phyloP scores from a whole-genome alignment of 2,888 invertebrate species.

The Brachypalpus laphriformis region DNA sequence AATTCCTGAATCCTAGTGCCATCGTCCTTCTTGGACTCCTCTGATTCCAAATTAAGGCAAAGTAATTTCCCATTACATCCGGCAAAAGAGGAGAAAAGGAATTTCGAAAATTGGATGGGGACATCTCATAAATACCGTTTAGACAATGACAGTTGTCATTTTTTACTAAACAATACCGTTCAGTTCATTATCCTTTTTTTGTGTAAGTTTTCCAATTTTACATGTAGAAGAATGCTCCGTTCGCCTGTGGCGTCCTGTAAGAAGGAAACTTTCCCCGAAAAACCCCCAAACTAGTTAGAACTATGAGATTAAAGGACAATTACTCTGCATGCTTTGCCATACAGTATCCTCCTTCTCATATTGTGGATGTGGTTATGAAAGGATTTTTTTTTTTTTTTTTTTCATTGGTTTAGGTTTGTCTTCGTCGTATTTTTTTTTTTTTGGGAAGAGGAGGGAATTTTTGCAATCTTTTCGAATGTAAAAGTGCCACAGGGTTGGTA shows the following conservation, averaged over 20 bases:
- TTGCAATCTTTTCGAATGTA: conserved; percentile 52
- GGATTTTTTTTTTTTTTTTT: neutral
- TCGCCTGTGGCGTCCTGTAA: conserved; percentile 29
- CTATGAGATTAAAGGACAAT: conserved; percentile 70
- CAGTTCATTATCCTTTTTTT: conserved; percentile 67
- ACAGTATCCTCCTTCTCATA: conserved; percentile 8
- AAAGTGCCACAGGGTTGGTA: conserved; percentile 43
- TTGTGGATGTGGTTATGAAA: conserved; percentile 27
- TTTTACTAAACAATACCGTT: conserved; percentile 49
- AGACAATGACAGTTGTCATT: conserved; percentile 69
- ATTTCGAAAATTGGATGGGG: conserved; percentile 34
- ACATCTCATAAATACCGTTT: conserved; percentile 69
- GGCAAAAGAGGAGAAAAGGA: neutral
- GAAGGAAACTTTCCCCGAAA: conserved; percentile 30
- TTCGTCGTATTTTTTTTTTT: conserved; percentile 2
- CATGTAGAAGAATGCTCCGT: conserved; percentile 43
- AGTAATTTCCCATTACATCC: conserved; percentile 61
- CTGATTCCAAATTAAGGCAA: conserved; percentile 33
- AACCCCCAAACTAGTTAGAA: conserved; percentile 37
- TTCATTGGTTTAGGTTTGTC: neutral
- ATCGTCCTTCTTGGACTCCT: conserved; percentile 34
- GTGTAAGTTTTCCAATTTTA: conserved; percentile 64
- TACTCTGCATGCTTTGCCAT: conserved; percentile 53
- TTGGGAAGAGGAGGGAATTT: conserved; percentile 19
- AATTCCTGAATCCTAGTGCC: conserved; percentile 46